Conservation (phyloP, 1,140 invertebrate species). For the Drusus annulatus region DNA sequence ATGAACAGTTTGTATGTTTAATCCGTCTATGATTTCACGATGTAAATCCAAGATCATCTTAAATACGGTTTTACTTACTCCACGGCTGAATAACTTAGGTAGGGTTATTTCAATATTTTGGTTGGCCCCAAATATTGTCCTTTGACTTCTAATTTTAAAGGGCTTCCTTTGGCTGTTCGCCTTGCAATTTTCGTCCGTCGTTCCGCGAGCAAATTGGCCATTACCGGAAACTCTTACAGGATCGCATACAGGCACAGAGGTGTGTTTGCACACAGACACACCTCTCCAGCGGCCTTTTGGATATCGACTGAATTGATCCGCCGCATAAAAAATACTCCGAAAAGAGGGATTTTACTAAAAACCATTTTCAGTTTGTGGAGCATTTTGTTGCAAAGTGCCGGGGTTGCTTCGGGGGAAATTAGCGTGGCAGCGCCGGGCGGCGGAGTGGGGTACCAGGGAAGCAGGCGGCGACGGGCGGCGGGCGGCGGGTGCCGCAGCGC, state of each 20-base stretch:
- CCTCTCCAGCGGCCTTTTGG: background rate
- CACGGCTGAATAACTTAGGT: too few species aligned
- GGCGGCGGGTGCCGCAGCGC: too few species aligned
- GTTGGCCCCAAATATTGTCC: conserved; percentile 1
- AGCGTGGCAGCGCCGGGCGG: background rate
- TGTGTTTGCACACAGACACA: conserved; percentile 7
- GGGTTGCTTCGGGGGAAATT: background rate
- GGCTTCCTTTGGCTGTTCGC: conserved; percentile 31
- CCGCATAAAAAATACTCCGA: background rate
- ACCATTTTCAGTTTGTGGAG: background rate
- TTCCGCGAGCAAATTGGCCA: conserved; percentile 27
- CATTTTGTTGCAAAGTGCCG: conserved; percentile 3
- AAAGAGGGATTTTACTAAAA: background rate
- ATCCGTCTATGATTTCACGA: too few species aligned
- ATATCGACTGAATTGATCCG: background rate
- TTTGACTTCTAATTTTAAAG: conserved; percentile 17
- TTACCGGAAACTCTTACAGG: conserved; percentile 41
- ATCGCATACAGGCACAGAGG: conserved; percentile 26
- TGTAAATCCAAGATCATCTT: too few species aligned
- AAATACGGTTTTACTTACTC: too few species aligned
- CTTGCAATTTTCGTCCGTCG: conserved; percentile 29
- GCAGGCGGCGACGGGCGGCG: conserved; percentile 10
- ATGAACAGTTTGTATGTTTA: too few species aligned
- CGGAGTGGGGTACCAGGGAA: conserved; percentile 21
- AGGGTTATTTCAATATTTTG: conserved; percentile 9